These are phyloP conservation scores for Cranoglanis bouderius DNA, from an alignment of 2,113 vertebrate genomes.

Conservation along the genomic window DNA sequence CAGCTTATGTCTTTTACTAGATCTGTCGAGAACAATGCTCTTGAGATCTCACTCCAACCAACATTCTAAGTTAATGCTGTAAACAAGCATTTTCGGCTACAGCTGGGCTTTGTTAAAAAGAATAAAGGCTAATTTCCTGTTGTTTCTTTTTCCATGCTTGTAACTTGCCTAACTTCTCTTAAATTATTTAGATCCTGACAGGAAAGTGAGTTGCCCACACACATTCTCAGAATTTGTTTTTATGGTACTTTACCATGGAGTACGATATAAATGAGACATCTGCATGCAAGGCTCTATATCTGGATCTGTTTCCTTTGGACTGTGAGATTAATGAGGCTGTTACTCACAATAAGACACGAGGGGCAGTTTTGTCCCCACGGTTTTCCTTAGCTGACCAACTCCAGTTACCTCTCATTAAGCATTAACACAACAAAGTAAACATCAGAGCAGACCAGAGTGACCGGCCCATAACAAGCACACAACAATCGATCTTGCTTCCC, in stretches of 20 bases:
- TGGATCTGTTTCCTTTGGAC: slow-evolving; percentile 6
- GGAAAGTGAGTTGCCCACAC: slow-evolving; percentile 20
- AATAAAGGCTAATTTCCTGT: slow-evolving; percentile 55
- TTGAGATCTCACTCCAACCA: neutral
- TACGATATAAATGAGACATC: slow-evolving; percentile 1
- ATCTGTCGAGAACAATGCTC: neutral
- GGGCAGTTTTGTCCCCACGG: slow-evolving; percentile 33
- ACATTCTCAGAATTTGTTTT: slow-evolving; percentile 10
- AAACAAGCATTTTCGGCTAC: slow-evolving; percentile 48
- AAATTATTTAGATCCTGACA: slow-evolving; percentile 24
- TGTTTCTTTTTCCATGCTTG: slow-evolving; percentile 60
- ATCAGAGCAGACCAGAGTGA: slow-evolving; percentile 55
- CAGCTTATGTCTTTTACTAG: neutral
- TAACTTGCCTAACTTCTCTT: slow-evolving; percentile 35
- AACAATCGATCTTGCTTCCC: slow-evolving; percentile 64
- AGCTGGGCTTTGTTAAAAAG: slow-evolving; percentile 41
- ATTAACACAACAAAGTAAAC: slow-evolving; percentile 53
- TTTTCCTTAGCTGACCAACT: slow-evolving; percentile 39
- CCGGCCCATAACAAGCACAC: slow-evolving; percentile 41
- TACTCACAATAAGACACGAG: neutral
- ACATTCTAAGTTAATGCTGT: slow-evolving; percentile 60
- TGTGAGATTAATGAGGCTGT: slow-evolving; percentile 18
- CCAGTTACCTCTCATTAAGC: slow-evolving; percentile 56
- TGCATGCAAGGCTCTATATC: neutral
- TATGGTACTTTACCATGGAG: neutral